Percentiles rank a stretch among this genome's conserved stretches.
These are phyloP conservation scores for Caradrina clavipalpis DNA, from an alignment of 2,888 invertebrate species.

Conservation along the genomic window DNA sequence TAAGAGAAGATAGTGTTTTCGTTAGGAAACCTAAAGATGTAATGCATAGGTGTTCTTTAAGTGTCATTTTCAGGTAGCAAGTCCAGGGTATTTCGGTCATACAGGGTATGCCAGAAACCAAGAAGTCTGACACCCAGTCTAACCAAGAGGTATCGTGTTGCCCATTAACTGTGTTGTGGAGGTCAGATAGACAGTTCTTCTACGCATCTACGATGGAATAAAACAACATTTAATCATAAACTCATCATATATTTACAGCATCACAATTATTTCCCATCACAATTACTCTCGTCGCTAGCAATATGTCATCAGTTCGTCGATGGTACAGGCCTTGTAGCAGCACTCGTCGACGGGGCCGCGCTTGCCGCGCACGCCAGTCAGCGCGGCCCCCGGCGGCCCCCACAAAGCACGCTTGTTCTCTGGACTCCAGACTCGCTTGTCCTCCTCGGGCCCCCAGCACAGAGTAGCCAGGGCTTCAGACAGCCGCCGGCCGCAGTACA, in stretches of 20 bases:
- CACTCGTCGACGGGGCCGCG: slow-evolving; percentile 67
- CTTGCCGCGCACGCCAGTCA: slow-evolving; percentile 56
- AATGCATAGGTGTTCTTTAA: not conserved
- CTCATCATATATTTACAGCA: slow-evolving; percentile 27
- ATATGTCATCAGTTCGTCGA: slow-evolving; percentile 63
- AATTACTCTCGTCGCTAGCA: slow-evolving; percentile 45
- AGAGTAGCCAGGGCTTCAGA: slow-evolving; percentile 29
- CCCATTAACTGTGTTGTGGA: too few relatives aligned
- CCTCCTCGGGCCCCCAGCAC: slow-evolving; percentile 36
- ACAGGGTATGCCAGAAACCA: too few relatives aligned
- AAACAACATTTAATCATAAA: not conserved
- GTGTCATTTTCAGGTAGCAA: too few relatives aligned
- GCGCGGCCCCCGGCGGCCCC: slow-evolving; percentile 16
- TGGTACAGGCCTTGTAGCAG: slow-evolving; percentile 68
- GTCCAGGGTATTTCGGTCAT: not conserved
- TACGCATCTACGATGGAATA: not conserved
- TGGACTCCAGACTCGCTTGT: slow-evolving; percentile 42
- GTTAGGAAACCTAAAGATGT: not conserved
- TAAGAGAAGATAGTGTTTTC: not conserved
- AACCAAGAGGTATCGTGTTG: too few relatives aligned
- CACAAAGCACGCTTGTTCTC: slow-evolving; percentile 39
- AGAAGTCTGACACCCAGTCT: too few relatives aligned
- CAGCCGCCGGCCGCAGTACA: slow-evolving; percentile 52
- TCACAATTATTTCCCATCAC: slow-evolving; percentile 12
- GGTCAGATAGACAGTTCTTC: too few relatives aligned